Conservation (phyloP, 2,113 vertebrate species). For the Cercopithecus mona region DNA sequence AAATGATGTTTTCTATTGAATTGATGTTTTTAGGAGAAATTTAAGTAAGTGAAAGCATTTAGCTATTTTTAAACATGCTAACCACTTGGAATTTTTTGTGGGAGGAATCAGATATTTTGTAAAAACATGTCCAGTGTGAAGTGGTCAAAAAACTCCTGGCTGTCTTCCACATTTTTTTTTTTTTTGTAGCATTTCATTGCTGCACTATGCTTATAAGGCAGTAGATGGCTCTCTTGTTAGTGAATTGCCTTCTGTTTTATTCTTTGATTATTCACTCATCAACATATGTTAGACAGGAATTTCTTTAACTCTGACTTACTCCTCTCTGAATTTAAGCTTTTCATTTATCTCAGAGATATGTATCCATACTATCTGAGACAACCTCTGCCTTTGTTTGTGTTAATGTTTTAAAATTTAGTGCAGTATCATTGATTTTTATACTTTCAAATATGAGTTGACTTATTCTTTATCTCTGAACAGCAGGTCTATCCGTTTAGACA, state of each 20-base stretch:
- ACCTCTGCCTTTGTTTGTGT: slow-evolving; percentile 27
- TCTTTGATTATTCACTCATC: slow-evolving; percentile 56
- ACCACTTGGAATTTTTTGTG: neutral
- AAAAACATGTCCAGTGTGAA: neutral
- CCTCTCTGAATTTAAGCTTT: slow-evolving; percentile 47
- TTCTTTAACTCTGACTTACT: slow-evolving; percentile 53
- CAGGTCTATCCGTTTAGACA: neutral
- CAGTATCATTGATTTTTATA: neutral
- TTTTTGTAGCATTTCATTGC: slow-evolving; percentile 11
- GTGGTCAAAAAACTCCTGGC: slow-evolving; percentile 49
- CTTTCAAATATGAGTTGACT: neutral
- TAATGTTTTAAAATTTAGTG: neutral
- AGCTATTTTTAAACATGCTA: neutral
- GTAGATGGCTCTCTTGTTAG: slow-evolving; percentile 87
- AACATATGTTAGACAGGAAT: slow-evolving; percentile 59
- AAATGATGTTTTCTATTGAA: neutral
- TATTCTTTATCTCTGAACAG: neutral
- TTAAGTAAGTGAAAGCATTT: neutral
- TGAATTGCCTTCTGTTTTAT: slow-evolving; percentile 59
- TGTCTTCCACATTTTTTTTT: neutral
- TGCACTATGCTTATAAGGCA: slow-evolving; percentile 81
- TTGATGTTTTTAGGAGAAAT: slow-evolving; percentile 1
- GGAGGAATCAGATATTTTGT: neutral
- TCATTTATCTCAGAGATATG: neutral
- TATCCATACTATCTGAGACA: neutral